Evolutionary conservation across 2,888 invertebrate species (phyloP), one percentile per base, ranked within the genome.

Genomic region (Mechanitis mazaeus): DNA sequence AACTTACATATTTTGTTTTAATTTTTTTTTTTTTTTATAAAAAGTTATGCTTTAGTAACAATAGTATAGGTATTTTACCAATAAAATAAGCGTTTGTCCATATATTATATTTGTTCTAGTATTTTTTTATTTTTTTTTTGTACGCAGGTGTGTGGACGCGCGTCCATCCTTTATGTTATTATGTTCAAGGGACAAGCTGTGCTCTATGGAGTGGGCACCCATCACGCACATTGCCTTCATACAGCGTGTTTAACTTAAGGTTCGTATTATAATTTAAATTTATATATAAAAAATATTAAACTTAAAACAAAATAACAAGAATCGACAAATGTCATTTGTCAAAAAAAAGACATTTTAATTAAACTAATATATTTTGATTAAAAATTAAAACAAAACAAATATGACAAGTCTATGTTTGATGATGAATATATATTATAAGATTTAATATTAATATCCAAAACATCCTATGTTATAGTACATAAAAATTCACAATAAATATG

Each of bases 131-230:
- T 54, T 64, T 66, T 71, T 72, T 69, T 70, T 67, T 54, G 54
- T 55, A 47, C 60, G 72, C 72, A 72, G 72, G 76, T 75, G 74
- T 74, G 75, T 72, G 68, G 72, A 78, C 83, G 72, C 73, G 79
- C 78, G 86, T 78, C 84, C 85, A 87, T 85, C 85, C 83, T 80
- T 85, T 81, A 77, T 74, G 69, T 62, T 63, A 72, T 74, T 74
- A 74, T 75, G 71, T 72, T 70, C 63, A 71, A 66, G 74, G 79
- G 78, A 80, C 85, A 85, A 85, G 86, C 86, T 86, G 86, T 78
- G 70, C 71, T 35, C 67, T 64, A 69, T 78, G 68, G 75, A 80
- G 78, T 77, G 78, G 77, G 77, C 79, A 77, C 74, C 73, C 74
- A 72, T 72, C 75, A 68, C 69, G 76, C 79, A 80, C 75, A 76